phyloP scores from a whole-genome alignment of 2,113 vertebrate species.

The Puffinus mauretanicus region DNA sequence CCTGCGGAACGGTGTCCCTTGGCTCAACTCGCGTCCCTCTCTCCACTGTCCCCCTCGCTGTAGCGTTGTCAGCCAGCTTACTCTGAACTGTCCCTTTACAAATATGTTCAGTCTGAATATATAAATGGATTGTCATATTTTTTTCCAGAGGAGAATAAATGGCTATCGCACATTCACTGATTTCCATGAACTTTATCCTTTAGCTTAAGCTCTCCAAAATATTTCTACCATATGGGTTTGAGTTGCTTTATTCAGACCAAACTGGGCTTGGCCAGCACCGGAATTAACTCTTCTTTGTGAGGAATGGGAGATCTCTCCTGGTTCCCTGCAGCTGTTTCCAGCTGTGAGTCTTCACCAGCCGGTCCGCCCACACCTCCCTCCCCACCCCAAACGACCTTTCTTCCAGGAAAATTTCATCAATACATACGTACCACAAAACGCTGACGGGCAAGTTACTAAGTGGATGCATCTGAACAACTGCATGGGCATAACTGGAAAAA shows the following conservation, averaged over 20 bases:
- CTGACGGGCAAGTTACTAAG: not conserved
- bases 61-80: not conserved
- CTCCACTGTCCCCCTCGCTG: not conserved
- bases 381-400: constrained; percentile 39
- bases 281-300: constrained; percentile 5
- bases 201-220: not conserved
- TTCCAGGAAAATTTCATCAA: constrained; percentile 31
- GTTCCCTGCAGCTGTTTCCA: constrained; percentile 41
- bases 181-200: constrained; percentile 40
- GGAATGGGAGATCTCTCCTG: not conserved
- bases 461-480: not conserved
- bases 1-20: not conserved
- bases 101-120: not conserved
- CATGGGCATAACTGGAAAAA: not conserved
- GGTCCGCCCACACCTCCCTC: not conserved
- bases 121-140: constrained; percentile 3
- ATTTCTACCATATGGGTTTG: not conserved
- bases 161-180: not conserved
- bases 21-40: not conserved
- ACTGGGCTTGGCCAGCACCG: not conserved
- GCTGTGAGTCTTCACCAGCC: constrained; percentile 48
- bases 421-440: not conserved
- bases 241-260: not conserved
- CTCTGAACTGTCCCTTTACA: constrained; percentile 28
- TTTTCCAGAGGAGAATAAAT: constrained; percentile 25